Evolutionary conservation across 2,113 vertebrate genomes (phyloP), one percentile per base, ranked within the genome.

Genomic region (Mirza zaza): DNA sequence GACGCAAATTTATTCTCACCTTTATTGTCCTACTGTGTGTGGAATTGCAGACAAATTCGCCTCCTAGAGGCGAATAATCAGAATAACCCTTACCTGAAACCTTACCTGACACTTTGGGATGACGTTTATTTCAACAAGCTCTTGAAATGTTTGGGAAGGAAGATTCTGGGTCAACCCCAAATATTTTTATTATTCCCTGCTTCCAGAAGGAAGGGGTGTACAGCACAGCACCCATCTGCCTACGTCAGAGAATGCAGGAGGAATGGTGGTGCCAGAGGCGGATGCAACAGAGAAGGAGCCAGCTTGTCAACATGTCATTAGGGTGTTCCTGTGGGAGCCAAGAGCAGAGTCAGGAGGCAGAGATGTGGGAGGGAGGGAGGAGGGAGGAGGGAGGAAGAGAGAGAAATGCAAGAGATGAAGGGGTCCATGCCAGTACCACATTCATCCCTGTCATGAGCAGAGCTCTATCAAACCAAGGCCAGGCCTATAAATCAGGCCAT

Each of bases 401-500:
- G 95, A 95, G 96, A 71, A 96, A 97, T 96, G 98, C 97, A 97
- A 96, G 97, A 97, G 97, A 98, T 73, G 97, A 97, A 98, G 97
- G 98, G 97, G 95, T 88, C 89, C 95, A 94, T 98, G 97, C 97
- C 98, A 98, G 96, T 96, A 96, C 97, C 67, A 57, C 97, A 98
- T 99, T 98, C 98, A 98, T 98, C 98, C 98, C 98, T 98, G 98
- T 98, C 98, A 98, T 25, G 97, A 97, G 94, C 94, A 97, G 96
- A 98, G 98, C 98, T 98, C 98, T 98, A 98, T 98, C 98, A 98
- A 97, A 98, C 97, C 98, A 85, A 97, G 98, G 98, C 98, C 98
- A 98, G 98, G 97, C 87, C 98, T 97, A 98, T 98, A 98, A 98
- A 99, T 99, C 98, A 98, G 98, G 76, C 96, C 96, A 90, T 98